Evolutionary conservation across 2,113 vertebrate genomes (phyloP).

Genomic region (Coptodon bakossiorum): DNA sequence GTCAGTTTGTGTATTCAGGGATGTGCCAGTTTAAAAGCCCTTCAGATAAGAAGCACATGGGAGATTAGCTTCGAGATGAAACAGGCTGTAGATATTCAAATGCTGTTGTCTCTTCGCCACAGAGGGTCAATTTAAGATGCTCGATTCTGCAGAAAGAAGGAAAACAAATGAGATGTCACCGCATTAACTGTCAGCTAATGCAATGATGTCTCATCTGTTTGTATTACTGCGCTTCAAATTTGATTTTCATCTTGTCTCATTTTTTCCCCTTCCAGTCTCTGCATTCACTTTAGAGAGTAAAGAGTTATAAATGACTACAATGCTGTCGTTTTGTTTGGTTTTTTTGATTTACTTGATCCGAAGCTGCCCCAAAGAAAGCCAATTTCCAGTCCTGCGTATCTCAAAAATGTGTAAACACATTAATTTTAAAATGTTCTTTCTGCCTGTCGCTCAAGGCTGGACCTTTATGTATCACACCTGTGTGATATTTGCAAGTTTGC

Average conservation of each 20-base stretch:
- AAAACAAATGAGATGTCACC: neutral
- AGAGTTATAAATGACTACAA: neutral
- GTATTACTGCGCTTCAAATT: neutral
- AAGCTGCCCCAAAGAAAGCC: neutral
- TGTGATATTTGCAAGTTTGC: neutral
- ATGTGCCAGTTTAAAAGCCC: constrained; percentile 46
- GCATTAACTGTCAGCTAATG: neutral
- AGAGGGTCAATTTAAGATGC: neutral
- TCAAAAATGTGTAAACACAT: neutral
- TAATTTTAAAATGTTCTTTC: neutral
- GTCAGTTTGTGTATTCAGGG: neutral
- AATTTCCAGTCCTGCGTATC: neutral
- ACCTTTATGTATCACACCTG: neutral
- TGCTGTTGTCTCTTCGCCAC: neutral
- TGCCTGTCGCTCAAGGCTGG: neutral
- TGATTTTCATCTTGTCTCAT: neutral
- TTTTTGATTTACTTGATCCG: neutral
- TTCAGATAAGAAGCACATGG: constrained; percentile 44
- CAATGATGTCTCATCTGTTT: neutral
- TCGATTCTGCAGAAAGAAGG: neutral
- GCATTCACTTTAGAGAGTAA: neutral
- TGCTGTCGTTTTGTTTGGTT: neutral
- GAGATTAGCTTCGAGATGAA: constrained; percentile 28
- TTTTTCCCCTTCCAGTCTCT: neutral
- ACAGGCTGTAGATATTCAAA: constrained; percentile 17